Evolutionary conservation across 2,797 vertebrate species (phyloP).

Genomic region (Neostethus bicornis): DNA sequence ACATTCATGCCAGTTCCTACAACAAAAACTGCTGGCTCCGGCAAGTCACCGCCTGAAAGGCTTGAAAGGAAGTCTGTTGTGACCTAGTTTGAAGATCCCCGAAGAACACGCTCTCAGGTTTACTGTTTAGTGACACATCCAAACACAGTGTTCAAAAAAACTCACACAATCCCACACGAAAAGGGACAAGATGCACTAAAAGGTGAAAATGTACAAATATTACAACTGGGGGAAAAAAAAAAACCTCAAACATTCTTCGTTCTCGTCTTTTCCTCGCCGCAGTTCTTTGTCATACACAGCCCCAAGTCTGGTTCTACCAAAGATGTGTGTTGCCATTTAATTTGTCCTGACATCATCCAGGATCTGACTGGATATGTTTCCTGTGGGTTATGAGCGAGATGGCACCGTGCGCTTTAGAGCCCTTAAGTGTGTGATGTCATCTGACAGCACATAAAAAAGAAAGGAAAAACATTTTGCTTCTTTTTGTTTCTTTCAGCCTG

Average conservation of each 20-base stretch:
- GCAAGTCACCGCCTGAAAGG: conserved; percentile 6
- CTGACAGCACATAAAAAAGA: conserved; percentile 16
- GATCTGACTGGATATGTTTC: conserved; percentile 47
- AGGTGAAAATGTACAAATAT: conserved; percentile 6
- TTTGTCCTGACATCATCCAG: conserved; percentile 63
- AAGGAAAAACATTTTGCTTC: neutral
- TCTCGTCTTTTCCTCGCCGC: conserved; percentile 2
- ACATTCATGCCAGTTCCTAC: conserved; percentile 2
- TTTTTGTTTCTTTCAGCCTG: conserved; percentile 22
- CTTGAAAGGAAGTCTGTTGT: conserved; percentile 41
- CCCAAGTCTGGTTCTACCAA: conserved; percentile 40
- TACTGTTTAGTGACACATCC: conserved; percentile 17
- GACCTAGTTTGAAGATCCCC: conserved; percentile 41
- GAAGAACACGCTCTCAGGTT: conserved; percentile 29
- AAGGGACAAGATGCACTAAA: neutral
- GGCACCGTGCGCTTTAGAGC: conserved; percentile 32
- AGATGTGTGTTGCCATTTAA: conserved; percentile 49
- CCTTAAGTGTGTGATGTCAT: conserved; percentile 55
- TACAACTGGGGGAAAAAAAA: neutral
- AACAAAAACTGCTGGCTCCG: conserved; percentile 6
- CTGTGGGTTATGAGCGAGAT: conserved; percentile 45
- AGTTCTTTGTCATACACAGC: conserved; percentile 35
- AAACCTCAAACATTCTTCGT: conserved; percentile 3
- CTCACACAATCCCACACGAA: neutral
- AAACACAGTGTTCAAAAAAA: conserved; percentile 12